A percentile compares a stretch with the other conserved stretches of the same genome.
Conservation (phyloP, 2,113 vertebrate genomes). For the Xiphias gladius region DNA sequence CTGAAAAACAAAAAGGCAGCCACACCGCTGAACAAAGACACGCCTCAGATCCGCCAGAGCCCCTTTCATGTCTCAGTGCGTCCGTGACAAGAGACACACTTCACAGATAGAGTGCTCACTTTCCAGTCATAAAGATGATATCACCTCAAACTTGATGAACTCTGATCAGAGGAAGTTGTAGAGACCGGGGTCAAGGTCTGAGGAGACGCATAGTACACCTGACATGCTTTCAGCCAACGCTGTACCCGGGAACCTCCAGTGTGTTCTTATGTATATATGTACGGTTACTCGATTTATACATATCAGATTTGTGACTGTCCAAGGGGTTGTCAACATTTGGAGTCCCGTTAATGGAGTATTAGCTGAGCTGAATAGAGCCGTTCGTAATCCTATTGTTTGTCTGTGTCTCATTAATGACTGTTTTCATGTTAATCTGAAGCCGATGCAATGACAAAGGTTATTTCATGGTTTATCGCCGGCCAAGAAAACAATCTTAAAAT, state of each 20-base stretch:
- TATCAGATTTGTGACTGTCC: background rate
- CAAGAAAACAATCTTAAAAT: no score
- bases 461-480: no score
- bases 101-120: slow-evolving; percentile 22
- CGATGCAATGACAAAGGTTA: no score
- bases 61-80: slow-evolving; percentile 38
- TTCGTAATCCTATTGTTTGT: background rate
- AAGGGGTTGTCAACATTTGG: no score
- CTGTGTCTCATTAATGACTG: background rate
- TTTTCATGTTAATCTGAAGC: no score
- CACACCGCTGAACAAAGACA: slow-evolving; percentile 5
- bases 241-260: background rate
- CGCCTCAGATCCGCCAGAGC: slow-evolving; percentile 9
- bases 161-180: slow-evolving; percentile 41
- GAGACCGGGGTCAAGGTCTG: slow-evolving; percentile 64
- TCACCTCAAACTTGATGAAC: slow-evolving; percentile 56
- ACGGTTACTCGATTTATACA: background rate
- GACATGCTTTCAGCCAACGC: background rate
- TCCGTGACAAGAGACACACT: background rate
- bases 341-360: background rate
- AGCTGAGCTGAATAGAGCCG: no score
- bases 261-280: background rate
- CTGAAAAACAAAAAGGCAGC: background rate
- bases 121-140: slow-evolving; percentile 70
- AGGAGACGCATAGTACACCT: background rate